phyloP scores from a whole-genome alignment of 2,888 invertebrate genomes.

The Chymomyza amoena region DNA sequence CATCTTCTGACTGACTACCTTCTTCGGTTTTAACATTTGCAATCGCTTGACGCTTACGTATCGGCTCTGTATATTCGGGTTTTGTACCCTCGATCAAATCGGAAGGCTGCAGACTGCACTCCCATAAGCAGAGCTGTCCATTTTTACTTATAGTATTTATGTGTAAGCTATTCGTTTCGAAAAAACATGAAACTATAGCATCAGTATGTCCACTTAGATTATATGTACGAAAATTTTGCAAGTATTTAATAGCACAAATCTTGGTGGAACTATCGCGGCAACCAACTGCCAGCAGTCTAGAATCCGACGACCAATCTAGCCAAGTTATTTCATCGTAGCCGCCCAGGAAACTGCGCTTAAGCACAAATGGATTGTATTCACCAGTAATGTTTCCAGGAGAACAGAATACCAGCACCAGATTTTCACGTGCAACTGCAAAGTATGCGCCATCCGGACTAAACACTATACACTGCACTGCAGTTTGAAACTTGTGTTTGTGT shows the following conservation, averaged over 20 bases:
- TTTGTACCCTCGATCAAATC: constrained; percentile 79
- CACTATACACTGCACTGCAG: constrained; percentile 86
- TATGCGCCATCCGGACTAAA: constrained; percentile 97
- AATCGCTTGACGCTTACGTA: constrained; percentile 12
- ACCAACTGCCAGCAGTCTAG: constrained; percentile 92
- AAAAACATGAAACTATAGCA: constrained; percentile 90
- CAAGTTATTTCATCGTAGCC: constrained; percentile 91
- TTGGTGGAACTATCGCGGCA: constrained; percentile 93
- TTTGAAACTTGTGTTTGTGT: constrained; percentile 90
- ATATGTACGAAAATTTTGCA: constrained; percentile 87
- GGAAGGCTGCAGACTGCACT: constrained; percentile 86
- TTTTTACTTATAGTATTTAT: constrained; percentile 90
- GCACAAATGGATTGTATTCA: constrained; percentile 92
- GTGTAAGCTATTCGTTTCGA: constrained; percentile 91
- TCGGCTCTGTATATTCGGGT: constrained; percentile 8
- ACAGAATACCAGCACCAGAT: constrained; percentile 91
- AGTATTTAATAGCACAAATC: constrained; percentile 88
- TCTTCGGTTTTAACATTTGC: constrained; percentile 75
- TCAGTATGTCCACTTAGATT: constrained; percentile 92
- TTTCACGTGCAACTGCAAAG: constrained; percentile 93
- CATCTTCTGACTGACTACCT: constrained; percentile 86
- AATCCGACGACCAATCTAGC: constrained; percentile 96
- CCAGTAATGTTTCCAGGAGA: constrained; percentile 89
- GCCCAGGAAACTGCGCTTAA: constrained; percentile 90
- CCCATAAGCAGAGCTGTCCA: constrained; percentile 89